Evolutionary conservation across 2,797 vertebrate species (phyloP).

Genomic region (Prionace glauca): DNA sequence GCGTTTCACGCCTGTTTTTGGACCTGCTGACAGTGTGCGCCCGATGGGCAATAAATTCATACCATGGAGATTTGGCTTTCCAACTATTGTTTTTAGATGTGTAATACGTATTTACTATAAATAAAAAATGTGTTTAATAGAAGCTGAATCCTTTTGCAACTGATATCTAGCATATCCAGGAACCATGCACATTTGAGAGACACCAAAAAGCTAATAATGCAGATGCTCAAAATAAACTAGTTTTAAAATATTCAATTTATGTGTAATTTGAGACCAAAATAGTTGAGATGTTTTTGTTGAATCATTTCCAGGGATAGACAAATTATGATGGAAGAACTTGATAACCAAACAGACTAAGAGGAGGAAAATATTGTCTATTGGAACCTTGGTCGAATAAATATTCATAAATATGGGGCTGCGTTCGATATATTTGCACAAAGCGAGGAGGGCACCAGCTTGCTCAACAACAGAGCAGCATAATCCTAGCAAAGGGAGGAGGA

Average conservation of each 20-base stretch:
- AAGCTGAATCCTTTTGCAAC: not conserved
- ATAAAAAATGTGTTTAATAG: not conserved
- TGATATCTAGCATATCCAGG: not conserved
- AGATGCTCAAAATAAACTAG: conserved; percentile 12
- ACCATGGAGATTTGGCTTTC: not conserved
- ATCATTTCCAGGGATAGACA: conserved; percentile 8
- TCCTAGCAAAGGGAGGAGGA: conserved; percentile 20
- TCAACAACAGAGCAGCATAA: conserved; percentile 26
- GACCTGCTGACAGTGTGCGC: no score
- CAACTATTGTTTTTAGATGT: not conserved
- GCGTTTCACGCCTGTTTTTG: no score
- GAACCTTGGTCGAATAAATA: conserved; percentile 22
- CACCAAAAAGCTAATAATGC: not conserved
- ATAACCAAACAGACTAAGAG: conserved; percentile 9
- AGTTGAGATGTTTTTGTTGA: not conserved
- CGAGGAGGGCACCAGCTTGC: not conserved
- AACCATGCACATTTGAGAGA: not conserved
- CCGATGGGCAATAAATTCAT: no score
- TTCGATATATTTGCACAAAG: conserved; percentile 28
- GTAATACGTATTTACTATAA: not conserved
- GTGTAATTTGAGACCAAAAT: not conserved
- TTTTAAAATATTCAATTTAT: conserved; percentile 16
- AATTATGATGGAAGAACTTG: not conserved
- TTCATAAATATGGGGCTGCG: conserved; percentile 28
- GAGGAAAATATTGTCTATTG: conserved; percentile 7